Evolutionary conservation across 2,888 invertebrate species (phyloP).

Genomic region (Gibbula magus): DNA sequence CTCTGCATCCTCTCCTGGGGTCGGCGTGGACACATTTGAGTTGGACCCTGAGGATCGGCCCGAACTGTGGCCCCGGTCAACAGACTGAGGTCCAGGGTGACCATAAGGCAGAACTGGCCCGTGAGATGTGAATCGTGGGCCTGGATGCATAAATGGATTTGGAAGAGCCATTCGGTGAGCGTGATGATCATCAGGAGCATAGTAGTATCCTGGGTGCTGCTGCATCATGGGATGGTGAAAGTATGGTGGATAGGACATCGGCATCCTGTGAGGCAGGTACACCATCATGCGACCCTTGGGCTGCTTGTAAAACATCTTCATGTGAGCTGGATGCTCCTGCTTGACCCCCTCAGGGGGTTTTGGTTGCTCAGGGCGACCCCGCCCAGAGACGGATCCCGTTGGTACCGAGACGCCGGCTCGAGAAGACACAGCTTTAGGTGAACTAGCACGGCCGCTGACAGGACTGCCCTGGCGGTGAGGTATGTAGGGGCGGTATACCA

Average conservation of each 20-base stretch:
- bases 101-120: background rate
- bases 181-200: conserved; percentile 34
- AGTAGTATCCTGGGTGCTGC: conserved; percentile 34
- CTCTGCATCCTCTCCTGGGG: conserved; percentile 12
- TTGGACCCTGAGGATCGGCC: conserved; percentile 5
- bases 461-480: conserved; percentile 33
- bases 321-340: background rate
- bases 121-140: conserved; percentile 10
- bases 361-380: background rate
- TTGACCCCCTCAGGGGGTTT: background rate
- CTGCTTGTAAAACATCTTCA: conserved; percentile 13
- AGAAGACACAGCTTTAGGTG: conserved; percentile 35
- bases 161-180: conserved; percentile 24
- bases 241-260: conserved; percentile 26
- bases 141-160: conserved; percentile 26
- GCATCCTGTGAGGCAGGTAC: conserved; percentile 38
- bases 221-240: conserved; percentile 30
- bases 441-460: conserved; percentile 25
- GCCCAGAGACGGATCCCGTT: background rate
- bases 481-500: conserved; percentile 47
- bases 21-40: conserved; percentile 13
- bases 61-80: background rate
- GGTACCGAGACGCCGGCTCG: background rate
- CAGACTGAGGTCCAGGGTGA: background rate
- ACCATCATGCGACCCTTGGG: conserved; percentile 35